phyloP scores from a whole-genome alignment of 2,888 invertebrate species.

The Pandemis heparana region DNA sequence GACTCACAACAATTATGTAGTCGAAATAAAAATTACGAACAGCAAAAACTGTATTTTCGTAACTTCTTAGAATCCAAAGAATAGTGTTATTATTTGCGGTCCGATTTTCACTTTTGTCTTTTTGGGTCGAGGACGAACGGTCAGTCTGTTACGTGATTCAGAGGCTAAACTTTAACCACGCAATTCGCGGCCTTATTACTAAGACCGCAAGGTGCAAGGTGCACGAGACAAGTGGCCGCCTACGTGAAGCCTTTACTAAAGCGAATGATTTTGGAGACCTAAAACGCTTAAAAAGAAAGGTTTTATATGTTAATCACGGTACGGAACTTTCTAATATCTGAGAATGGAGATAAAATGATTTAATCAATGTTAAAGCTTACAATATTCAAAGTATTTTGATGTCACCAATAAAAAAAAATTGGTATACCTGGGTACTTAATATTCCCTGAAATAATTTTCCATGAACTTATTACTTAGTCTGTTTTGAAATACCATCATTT shows the following conservation, averaged over 20 bases:
- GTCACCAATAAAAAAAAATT: too few relatives aligned
- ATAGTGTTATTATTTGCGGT: slow-evolving; percentile 58
- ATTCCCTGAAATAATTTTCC: too few relatives aligned
- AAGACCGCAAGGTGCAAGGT: slow-evolving; percentile 1
- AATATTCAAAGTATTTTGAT: too few relatives aligned
- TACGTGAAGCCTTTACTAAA: slow-evolving; percentile 28
- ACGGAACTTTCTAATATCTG: slow-evolving; percentile 31
- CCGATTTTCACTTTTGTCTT: slow-evolving; percentile 75
- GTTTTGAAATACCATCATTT: too few relatives aligned
- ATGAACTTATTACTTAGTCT: too few relatives aligned
- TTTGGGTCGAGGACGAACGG: slow-evolving; percentile 76
- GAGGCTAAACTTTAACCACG: slow-evolving; percentile 40
- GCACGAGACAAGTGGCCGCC: slow-evolving; percentile 6
- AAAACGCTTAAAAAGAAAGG: slow-evolving; percentile 31
- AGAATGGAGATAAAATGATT: slow-evolving; percentile 8
- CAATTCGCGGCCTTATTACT: slow-evolving; percentile 13
- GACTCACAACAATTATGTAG: slow-evolving; percentile 36
- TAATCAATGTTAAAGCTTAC: neutral
- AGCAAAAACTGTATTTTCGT: slow-evolving; percentile 48
- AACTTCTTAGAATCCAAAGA: slow-evolving; percentile 55
- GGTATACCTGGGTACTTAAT: too few relatives aligned
- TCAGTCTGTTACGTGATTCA: slow-evolving; percentile 61
- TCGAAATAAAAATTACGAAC: slow-evolving; percentile 9
- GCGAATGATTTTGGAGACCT: slow-evolving; percentile 27
- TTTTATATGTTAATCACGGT: slow-evolving; percentile 17